Percentiles rank a stretch among this genome's conserved stretches.
These are phyloP conservation scores for Nothocercus nigrocapillus DNA, from an alignment of 2,113 vertebrate genomes.

Conservation along the genomic window DNA sequence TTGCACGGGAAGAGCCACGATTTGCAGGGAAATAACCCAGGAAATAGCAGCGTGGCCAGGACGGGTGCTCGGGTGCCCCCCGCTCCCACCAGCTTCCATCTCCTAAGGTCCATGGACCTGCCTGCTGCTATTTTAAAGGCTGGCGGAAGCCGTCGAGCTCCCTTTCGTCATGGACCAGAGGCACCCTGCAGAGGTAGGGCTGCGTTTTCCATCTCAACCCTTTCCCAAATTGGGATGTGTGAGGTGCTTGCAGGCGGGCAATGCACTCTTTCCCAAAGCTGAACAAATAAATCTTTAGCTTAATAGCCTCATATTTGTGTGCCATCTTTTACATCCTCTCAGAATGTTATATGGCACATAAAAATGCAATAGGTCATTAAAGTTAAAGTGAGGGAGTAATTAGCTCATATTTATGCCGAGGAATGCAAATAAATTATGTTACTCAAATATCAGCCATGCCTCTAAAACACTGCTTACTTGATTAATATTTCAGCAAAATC, in stretches of 20 bases:
- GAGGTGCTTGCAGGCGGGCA: background rate
- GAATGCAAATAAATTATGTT: conserved; percentile 7
- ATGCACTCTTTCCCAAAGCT: background rate
- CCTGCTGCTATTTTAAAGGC: background rate
- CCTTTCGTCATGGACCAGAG: background rate
- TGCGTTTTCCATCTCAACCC: fast-evolving
- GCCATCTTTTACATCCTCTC: conserved; percentile 12
- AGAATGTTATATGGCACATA: conserved; percentile 4
- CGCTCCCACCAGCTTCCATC: background rate
- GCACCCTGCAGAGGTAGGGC: background rate
- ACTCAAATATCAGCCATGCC: background rate
- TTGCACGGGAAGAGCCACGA: background rate
- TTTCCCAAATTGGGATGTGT: background rate
- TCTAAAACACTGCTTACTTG: background rate
- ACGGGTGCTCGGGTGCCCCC: background rate
- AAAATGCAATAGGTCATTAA: conserved; percentile 7
- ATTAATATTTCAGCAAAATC: background rate
- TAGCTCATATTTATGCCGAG: background rate
- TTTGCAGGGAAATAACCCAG: background rate
- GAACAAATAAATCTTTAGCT: conserved; percentile 25
- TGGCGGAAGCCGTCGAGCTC: fast-evolving
- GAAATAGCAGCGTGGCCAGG: background rate
- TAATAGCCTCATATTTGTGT: background rate
- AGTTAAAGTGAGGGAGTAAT: conserved; percentile 28
- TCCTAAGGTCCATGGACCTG: background rate